These are phyloP conservation scores for Erpetoichthys calabaricus DNA, from an alignment of 2,797 vertebrate species.

Conservation along the genomic window DNA sequence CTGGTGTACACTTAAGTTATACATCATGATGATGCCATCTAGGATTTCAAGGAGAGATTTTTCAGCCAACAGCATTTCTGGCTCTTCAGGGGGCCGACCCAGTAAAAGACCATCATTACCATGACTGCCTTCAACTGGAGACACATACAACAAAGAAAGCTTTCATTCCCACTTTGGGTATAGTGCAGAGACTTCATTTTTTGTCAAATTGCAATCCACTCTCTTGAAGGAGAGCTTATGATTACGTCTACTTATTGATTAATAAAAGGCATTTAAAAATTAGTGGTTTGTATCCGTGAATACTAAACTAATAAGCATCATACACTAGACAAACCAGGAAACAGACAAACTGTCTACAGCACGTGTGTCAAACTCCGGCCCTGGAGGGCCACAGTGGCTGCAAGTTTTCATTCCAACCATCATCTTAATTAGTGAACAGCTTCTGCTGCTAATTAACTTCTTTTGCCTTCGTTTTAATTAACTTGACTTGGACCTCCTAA, in stretches of 20 bases:
- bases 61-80: slow-evolving; percentile 73
- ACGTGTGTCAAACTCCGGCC: too few relatives aligned
- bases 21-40: slow-evolving; percentile 94
- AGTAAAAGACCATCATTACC: slow-evolving; percentile 83
- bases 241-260: neutral
- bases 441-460: too few relatives aligned
- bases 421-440: too few relatives aligned
- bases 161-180: neutral
- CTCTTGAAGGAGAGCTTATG: neutral
- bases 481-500: too few relatives aligned
- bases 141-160: slow-evolving; percentile 16
- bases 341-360: too few relatives aligned
- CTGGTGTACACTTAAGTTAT: slow-evolving; percentile 92
- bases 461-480: too few relatives aligned
- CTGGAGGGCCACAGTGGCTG: too few relatives aligned
- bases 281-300: too few relatives aligned
- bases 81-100: slow-evolving; percentile 78
- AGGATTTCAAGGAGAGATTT: slow-evolving; percentile 87
- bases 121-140: slow-evolving; percentile 78
- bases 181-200: neutral
- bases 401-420: too few relatives aligned
- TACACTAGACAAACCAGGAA: too few relatives aligned
- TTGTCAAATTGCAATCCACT: neutral
- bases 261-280: too few relatives aligned
- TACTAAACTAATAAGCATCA: too few relatives aligned